A percentile compares a stretch with the other conserved stretches of the same genome.
Evolutionary conservation across 2,797 vertebrate genomes (phyloP).

Genomic region (Stomatorhinus walkeri): DNA sequence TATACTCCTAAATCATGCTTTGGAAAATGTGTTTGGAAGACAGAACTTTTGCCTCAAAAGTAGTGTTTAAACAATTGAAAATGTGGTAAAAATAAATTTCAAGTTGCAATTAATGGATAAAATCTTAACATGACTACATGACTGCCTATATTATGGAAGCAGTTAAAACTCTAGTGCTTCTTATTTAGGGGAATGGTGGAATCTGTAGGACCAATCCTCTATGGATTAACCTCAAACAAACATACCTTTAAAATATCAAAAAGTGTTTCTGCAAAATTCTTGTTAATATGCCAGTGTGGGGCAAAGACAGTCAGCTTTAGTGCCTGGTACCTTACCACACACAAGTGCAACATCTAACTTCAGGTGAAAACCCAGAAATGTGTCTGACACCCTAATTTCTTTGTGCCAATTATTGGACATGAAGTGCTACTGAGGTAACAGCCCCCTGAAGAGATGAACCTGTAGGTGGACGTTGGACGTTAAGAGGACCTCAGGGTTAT

Average conservation of each 20-base stretch:
- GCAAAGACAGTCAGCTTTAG: background rate
- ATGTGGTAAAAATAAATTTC: conserved; percentile 27
- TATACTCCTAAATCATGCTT: conserved; percentile 36
- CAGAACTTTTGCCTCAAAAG: conserved; percentile 48
- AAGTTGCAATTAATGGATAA: conserved; percentile 27
- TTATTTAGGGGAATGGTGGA: background rate
- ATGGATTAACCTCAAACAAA: background rate
- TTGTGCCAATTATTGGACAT: background rate
- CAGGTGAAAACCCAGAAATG: background rate
- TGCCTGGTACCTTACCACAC: background rate
- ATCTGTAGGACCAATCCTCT: background rate
- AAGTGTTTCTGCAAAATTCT: background rate
- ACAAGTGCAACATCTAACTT: background rate
- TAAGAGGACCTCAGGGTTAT: background rate
- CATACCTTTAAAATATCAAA: background rate
- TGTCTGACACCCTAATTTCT: background rate
- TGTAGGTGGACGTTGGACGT: background rate
- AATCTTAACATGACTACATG: conserved; percentile 14
- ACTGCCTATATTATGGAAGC: background rate
- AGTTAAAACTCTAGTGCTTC: background rate
- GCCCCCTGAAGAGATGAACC: background rate
- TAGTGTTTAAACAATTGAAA: conserved; percentile 52
- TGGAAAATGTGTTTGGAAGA: conserved; percentile 53
- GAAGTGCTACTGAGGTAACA: background rate
- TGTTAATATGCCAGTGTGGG: background rate